Evolutionary conservation across 2,888 invertebrate genomes (phyloP), one percentile per base, ranked within the genome.

Genomic region (Hirtodrosophila confusa): DNA sequence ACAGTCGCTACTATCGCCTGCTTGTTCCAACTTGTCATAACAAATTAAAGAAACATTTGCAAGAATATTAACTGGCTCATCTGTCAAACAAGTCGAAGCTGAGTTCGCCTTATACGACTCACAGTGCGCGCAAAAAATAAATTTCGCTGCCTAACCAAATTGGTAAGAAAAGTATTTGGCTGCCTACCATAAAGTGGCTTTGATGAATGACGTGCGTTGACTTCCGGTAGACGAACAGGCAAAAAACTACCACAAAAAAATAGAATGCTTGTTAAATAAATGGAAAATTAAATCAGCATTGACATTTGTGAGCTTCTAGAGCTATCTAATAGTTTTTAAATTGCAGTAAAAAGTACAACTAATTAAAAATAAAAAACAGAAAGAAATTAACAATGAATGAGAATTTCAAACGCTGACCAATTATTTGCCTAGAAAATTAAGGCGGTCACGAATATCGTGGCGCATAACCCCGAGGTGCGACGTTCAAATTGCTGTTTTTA

Each of bases 81-180:
- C 75, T 74, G 71, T 84, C 57, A 69, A 68, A 60, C 73, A 58
- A 55, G 35, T 58, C 9, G n/a, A 68, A 40, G 9, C 24, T 27
- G 35, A 24, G 27, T 31, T 69, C 62, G 31, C 70, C 75, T 33
- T 66, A 45, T 73, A 50, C 37, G 70, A 41, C 35, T 44, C 55
- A 45, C 69, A 72, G 66, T 66, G 54, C 37, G 57, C 57, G 48
- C 55, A 62, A 62, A 78, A 70, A 74, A 62, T 41, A 31, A 76
- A 80, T 79, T 84, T 79, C 61, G 80, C 78, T 80, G 80, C 66
- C 67, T 64, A 55, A 55, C 80, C 84, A 78, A 84, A 84, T 79
- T 61, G 51, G 80, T 80, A 80, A 62, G 60, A 68, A 79, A 82
- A 65, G 62, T 60, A 62, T 76, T 78, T 80, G 61, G 78, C 63